These are phyloP conservation scores for Cheumatopsyche charites DNA, from an alignment of 1,140 invertebrate species.

Conservation along the genomic window DNA sequence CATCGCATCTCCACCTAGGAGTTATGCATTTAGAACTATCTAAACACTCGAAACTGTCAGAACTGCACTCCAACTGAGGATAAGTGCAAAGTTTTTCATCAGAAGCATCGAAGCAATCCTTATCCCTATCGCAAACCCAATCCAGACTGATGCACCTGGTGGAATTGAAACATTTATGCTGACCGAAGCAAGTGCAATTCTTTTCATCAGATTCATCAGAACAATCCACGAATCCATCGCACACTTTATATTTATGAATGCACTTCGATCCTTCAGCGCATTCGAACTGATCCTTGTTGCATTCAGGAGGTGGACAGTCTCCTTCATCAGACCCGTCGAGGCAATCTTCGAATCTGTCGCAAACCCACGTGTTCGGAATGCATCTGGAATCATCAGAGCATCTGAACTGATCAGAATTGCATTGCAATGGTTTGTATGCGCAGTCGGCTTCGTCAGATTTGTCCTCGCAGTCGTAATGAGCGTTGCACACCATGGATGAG, in stretches of 20 bases:
- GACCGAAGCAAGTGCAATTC: not conserved
- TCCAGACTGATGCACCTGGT: no score
- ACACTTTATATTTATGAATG: no score
- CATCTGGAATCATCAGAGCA: conserved; percentile 65
- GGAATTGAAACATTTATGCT: not conserved
- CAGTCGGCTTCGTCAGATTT: no score
- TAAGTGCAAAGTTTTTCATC: not conserved
- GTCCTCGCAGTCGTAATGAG: no score
- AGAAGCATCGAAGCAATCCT: not conserved
- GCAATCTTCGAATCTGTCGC: conserved; percentile 76
- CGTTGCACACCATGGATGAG: no score
- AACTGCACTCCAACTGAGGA: not conserved
- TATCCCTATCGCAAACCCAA: no score
- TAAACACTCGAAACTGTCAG: no score
- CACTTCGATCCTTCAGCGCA: conserved; percentile 39
- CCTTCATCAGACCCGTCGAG: conserved; percentile 58
- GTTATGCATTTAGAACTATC: not conserved
- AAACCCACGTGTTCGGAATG: conserved; percentile 71
- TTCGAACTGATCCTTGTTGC: conserved; percentile 53
- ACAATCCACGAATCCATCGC: no score
- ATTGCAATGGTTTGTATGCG: no score
- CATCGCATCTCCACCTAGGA: not conserved
- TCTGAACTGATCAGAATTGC: no score
- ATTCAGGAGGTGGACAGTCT: not conserved
- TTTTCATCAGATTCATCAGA: no score